These are phyloP conservation scores for Oryzaephilus surinamensis DNA, from an alignment of 1,140 invertebrate species.

Conservation along the genomic window DNA sequence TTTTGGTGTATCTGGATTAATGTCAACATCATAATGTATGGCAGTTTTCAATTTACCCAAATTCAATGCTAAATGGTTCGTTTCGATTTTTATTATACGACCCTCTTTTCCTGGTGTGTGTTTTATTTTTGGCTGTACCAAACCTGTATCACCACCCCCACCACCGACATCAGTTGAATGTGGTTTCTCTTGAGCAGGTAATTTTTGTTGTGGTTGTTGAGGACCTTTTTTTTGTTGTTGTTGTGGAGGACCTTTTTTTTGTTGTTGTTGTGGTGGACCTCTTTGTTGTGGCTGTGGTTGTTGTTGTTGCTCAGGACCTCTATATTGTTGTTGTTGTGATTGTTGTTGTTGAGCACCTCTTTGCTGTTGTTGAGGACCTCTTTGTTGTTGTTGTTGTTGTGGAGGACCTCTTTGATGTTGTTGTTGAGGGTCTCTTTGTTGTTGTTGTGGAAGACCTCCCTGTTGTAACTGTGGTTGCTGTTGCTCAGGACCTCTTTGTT, in stretches of 20 bases:
- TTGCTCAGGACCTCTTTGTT: neutral
- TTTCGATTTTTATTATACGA: slow-evolving; percentile 36
- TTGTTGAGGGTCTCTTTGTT: neutral
- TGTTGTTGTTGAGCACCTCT: slow-evolving; percentile 1
- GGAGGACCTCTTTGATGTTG: slow-evolving; percentile 4
- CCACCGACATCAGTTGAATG: slow-evolving; percentile 1
- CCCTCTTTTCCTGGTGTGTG: slow-evolving; percentile 37
- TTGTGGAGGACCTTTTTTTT: slow-evolving; percentile 8
- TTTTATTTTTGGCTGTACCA: slow-evolving; percentile 19
- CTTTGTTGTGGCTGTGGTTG: neutral
- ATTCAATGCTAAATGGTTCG: slow-evolving; percentile 46
- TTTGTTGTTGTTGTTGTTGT: slow-evolving; percentile 1
- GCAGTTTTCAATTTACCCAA: slow-evolving; percentile 38
- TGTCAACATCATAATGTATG: slow-evolving; percentile 40
- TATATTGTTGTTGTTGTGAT: neutral
- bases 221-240: slow-evolving; percentile 2
- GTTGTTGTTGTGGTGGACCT: slow-evolving; percentile 4
- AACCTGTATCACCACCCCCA: slow-evolving; percentile 11
- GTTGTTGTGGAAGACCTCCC: neutral
- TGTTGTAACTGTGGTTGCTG: neutral
- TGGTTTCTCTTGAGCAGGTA: slow-evolving; percentile 2
- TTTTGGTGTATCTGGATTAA: slow-evolving; percentile 39
- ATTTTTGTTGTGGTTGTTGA: slow-evolving; percentile 2
- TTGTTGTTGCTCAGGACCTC: neutral
- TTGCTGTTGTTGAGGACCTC: slow-evolving; percentile 1